phyloP scores from a whole-genome alignment of 2,113 vertebrate genomes.

The Pyrgilauda ruficollis region DNA sequence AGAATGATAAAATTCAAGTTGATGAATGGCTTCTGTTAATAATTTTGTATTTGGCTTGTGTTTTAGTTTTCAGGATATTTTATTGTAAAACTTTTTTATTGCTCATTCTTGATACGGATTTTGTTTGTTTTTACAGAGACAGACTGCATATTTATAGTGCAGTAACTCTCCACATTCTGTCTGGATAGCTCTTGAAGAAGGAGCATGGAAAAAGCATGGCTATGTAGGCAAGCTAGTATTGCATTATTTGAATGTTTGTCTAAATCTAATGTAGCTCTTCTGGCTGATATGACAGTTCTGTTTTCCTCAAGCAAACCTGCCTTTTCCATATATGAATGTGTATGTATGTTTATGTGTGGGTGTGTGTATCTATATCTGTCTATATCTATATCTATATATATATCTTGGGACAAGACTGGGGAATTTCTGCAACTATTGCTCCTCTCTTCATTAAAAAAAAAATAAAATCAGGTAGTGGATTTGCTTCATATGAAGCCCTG shows the following conservation, averaged over 20 bases:
- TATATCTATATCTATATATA: background rate
- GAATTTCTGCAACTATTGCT: background rate
- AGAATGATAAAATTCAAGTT: background rate
- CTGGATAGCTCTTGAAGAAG: background rate
- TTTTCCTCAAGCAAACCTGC: background rate
- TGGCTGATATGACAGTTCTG: background rate
- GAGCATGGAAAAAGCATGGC: background rate
- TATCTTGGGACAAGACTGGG: background rate
- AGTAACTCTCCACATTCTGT: background rate
- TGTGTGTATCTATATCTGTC: background rate
- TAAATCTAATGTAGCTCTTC: background rate
- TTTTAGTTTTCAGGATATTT: conserved; percentile 29
- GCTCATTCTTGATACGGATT: background rate
- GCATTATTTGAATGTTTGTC: background rate
- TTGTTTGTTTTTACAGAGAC: conserved; percentile 31
- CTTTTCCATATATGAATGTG: background rate
- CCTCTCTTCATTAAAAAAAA: background rate
- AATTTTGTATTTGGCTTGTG: conserved; percentile 24
- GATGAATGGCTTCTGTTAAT: conserved; percentile 11
- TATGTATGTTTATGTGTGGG: background rate
- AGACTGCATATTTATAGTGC: background rate
- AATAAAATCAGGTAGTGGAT: background rate
- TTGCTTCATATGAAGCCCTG: background rate
- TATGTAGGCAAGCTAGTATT: background rate
- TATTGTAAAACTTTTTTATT: conserved; percentile 18